Conservation (phyloP, 2,113 vertebrate genomes). For the Hoplias malabaricus region DNA sequence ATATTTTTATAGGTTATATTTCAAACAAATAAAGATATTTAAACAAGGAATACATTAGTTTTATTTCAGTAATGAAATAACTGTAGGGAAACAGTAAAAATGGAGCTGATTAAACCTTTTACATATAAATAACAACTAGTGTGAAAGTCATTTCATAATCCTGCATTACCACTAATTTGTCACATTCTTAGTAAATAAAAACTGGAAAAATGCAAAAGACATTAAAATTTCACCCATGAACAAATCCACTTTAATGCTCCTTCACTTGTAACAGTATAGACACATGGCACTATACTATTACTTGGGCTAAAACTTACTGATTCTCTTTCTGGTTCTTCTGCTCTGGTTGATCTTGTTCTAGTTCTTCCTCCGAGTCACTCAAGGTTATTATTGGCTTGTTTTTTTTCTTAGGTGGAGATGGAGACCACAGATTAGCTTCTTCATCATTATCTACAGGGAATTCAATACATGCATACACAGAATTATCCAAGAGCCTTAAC, state of each 20-base stretch:
- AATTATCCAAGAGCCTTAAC: no score
- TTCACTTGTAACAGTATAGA: not conserved
- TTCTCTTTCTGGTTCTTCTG: constrained; percentile 41
- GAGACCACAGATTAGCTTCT: constrained; percentile 47
- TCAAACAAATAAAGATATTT: not conserved
- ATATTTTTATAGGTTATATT: no score
- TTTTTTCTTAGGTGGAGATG: constrained; percentile 25
- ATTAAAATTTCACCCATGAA: not conserved
- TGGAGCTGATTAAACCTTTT: no score
- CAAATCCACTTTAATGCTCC: not conserved
- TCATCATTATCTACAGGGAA: constrained; percentile 35
- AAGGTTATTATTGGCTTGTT: not conserved
- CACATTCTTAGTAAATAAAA: not conserved
- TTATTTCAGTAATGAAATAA: not conserved
- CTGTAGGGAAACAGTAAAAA: not conserved
- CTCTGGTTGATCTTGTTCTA: constrained; percentile 14
- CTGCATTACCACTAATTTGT: not conserved
- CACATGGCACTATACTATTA: not conserved
- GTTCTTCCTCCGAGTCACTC: constrained; percentile 69
- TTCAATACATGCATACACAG: constrained; percentile 11
- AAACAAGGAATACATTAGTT: not conserved
- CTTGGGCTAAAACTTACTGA: not conserved
- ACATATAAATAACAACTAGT: no score
- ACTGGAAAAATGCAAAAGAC: no score
- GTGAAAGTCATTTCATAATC: no score